Evolutionary conservation across 2,113 vertebrate species (phyloP).

Genomic region (Corydoras sp.): DNA sequence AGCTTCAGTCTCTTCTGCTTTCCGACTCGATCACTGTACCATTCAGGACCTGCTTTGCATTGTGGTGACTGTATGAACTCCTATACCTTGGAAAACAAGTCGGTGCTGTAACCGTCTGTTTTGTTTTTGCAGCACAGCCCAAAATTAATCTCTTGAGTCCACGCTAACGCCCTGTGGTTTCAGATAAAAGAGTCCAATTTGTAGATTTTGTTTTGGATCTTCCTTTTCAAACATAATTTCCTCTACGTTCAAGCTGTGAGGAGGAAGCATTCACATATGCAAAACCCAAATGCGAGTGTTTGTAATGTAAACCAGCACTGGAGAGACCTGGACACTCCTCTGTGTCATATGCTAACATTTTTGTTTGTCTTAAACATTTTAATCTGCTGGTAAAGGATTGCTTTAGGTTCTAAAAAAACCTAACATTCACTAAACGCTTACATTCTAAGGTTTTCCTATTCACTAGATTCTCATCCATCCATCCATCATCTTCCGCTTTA

Average conservation of each 20-base stretch:
- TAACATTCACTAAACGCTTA: too few relatives aligned
- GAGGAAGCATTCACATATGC: slow-evolving; percentile 3
- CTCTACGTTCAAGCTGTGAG: neutral
- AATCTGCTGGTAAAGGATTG: too few relatives aligned
- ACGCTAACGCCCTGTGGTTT: slow-evolving; percentile 3
- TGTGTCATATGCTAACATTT: slow-evolving; percentile 26
- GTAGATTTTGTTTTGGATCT: neutral
- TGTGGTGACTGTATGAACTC: neutral
- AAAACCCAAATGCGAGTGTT: slow-evolving; percentile 52
- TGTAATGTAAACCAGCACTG: slow-evolving; percentile 33
- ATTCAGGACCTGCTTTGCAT: neutral
- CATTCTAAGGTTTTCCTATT: too few relatives aligned
- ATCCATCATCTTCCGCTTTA: too few relatives aligned
- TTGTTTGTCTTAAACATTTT: slow-evolving; percentile 10
- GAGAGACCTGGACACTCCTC: neutral
- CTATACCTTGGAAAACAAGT: neutral
- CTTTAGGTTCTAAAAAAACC: too few relatives aligned
- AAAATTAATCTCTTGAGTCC: slow-evolving; percentile 18
- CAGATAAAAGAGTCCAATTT: neutral
- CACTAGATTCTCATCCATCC: too few relatives aligned
- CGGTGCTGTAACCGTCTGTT: neutral
- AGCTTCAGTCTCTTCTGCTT: neutral
- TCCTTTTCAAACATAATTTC: neutral
- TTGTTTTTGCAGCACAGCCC: neutral
- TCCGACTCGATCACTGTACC: neutral